Conservation (phyloP, 2,888 invertebrate genomes). For the Troglohyphantes excavatus region DNA sequence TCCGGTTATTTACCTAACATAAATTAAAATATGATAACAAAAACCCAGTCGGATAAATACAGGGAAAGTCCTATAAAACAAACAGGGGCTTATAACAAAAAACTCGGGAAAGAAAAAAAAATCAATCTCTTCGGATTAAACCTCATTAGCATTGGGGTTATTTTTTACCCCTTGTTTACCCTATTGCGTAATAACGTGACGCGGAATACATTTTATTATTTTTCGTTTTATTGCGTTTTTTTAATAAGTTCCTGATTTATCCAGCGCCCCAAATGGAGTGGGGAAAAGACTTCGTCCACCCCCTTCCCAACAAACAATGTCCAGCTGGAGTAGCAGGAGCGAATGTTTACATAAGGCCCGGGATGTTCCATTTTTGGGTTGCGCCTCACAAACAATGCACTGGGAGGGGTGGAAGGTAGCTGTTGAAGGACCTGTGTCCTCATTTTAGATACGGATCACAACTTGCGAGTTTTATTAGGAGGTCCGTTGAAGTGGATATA, state of each 20-base stretch:
- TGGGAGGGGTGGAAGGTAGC: slow-evolving; percentile 28
- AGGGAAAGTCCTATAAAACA: slow-evolving; percentile 58
- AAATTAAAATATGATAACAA: slow-evolving; percentile 77
- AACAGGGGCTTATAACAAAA: slow-evolving; percentile 36
- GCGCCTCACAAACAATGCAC: slow-evolving; percentile 42
- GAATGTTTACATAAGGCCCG: slow-evolving; percentile 63
- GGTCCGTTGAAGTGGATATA: not conserved
- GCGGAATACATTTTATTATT: slow-evolving; percentile 67
- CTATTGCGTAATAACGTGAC: slow-evolving; percentile 73
- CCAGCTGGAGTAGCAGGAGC: slow-evolving; percentile 59
- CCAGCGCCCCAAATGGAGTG: slow-evolving; percentile 54
- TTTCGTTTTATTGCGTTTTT: slow-evolving; percentile 44
- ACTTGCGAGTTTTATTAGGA: not conserved
- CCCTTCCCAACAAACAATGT: slow-evolving; percentile 71
- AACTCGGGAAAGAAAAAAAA: slow-evolving; percentile 58
- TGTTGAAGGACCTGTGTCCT: slow-evolving; percentile 25
- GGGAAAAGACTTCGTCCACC: slow-evolving; percentile 29
- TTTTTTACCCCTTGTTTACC: slow-evolving; percentile 67
- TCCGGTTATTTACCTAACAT: slow-evolving; percentile 72
- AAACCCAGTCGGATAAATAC: slow-evolving; percentile 40
- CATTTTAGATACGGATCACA: slow-evolving; percentile 51
- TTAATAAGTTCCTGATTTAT: slow-evolving; percentile 22
- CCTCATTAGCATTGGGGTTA: slow-evolving; percentile 71
- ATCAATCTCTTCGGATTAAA: slow-evolving; percentile 72
- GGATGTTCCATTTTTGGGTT: slow-evolving; percentile 63